These are phyloP conservation scores for Campoletis sonorensis DNA, from an alignment of 1,140 invertebrate species.

Conservation along the genomic window DNA sequence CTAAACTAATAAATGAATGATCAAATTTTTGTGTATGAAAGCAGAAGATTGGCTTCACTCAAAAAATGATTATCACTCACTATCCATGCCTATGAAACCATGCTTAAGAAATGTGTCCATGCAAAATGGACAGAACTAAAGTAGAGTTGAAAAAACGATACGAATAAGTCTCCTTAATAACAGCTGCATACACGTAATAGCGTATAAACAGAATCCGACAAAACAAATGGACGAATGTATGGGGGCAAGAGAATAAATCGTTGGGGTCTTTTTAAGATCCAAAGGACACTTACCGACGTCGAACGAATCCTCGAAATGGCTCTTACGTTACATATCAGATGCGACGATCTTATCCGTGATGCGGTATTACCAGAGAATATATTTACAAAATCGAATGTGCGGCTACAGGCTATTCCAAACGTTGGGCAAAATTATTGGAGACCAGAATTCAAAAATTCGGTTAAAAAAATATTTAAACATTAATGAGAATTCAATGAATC, in stretches of 20 bases:
- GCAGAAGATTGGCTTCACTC: too few relatives aligned
- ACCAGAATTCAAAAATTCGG: too few relatives aligned
- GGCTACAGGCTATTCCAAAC: too few relatives aligned
- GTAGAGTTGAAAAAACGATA: not conserved
- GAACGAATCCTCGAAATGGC: conserved; percentile 39
- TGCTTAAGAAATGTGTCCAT: too few relatives aligned
- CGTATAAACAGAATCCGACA: not conserved
- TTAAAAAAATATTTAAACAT: too few relatives aligned
- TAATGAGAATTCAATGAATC: too few relatives aligned
- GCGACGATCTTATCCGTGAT: conserved; percentile 46
- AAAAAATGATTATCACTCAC: too few relatives aligned
- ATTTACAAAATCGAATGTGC: not conserved
- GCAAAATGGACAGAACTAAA: too few relatives aligned
- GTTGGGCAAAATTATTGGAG: too few relatives aligned
- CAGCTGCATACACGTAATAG: not conserved
- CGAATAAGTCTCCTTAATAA: not conserved
- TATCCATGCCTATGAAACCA: too few relatives aligned
- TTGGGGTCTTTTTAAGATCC: not conserved
- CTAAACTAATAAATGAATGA: too few relatives aligned
- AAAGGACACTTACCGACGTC: conserved; percentile 40
- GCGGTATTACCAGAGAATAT: not conserved
- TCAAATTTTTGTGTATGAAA: too few relatives aligned
- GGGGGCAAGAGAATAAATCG: not conserved
- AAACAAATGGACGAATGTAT: conserved; percentile 5
- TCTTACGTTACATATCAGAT: conserved; percentile 30